Base-by-base conservation (phyloP, 2,113 vertebrate species). In the Neomonachus schauinslandi region DNA sequence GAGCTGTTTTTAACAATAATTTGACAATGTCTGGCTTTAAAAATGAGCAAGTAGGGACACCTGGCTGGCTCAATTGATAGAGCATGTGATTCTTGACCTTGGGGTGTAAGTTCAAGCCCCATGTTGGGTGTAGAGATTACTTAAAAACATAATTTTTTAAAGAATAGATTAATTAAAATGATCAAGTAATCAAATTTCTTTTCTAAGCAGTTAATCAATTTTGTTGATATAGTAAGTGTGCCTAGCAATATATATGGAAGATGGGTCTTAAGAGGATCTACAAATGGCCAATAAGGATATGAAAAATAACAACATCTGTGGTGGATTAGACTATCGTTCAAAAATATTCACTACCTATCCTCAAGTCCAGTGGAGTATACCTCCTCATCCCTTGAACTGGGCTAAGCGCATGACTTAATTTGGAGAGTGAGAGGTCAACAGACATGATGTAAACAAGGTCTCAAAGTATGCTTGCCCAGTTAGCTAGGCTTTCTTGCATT, bases 1-100 rank as follows among this genome's bases (percentile, higher is more conserved):
- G 28, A 92, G 33, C 49, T 81, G 13, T 90, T 95, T 82, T 95
- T 90, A 96, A 91, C 28, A 92, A 28, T 81, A 96, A 83, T 22
- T 86, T 71, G 15, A 93, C 36, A 86, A 49, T 19, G 26, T 24
- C n/a, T 77, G 28, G 46, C 46, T 63, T 94, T 92, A 74, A 92
- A 57, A 84, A 89, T 89, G 26, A 92, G 16, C 61, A 79, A 65
- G 18, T 33, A 28, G 18, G 28, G 18, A 7, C 26, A 76, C 42
- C 26, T 28, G 42, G 69, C 42, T 49, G 26, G 39, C 72, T 76
- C 42, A 49, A 26, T 16, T 49, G 26, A 46, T 31, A 76, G 7
- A 46, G 26, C 72, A 49, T 28, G 72, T 13, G 42, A 31, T 14
- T 49, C 42, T 31, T 49, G 42, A 49, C 26, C 72, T 76, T 28